Base-by-base conservation (phyloP, 2,113 vertebrate genomes). In the Catharus fuscescens region DNA sequence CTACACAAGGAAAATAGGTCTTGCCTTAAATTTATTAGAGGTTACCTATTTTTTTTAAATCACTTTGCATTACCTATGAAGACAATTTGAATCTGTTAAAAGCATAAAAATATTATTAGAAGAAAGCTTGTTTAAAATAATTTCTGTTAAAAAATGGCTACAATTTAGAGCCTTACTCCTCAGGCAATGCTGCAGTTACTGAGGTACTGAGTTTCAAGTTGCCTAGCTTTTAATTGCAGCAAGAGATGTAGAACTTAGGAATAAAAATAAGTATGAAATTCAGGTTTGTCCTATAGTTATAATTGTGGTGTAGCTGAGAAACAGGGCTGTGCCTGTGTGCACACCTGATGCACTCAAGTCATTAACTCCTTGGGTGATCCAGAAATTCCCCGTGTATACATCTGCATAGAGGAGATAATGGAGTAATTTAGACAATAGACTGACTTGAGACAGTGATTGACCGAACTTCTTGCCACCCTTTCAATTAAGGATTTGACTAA, bases 401-500 rank as follows among this genome's bases (percentile, higher is more conserved):
- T 73, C 60, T 73, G 82, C 25, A 59, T 77, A 48, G 47, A 83
- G 18, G 20, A 95, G 78, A 95, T 93, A 95, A 94, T 77, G 62
- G 82, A 92, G 45, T 38, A 92, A 93, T 96, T 96, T 90, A 94
- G 67, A 93, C 88, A 83, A 80, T 54, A 93, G 74, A 47, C 23
- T 14, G 9, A 69, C 62, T 85, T 88, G 54, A 93, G 79, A 90
- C 47, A 64, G 20, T 77, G 85, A 86, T 61, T 94, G 90, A 93
- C 93, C 26, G 0, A 94, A 86, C 50, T 92, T 59, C 45, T 80
- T 92, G 38, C 66, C 67, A 77, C 59, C 82, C 54, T 92, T 81
- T 85, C 92, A 94, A 92, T 95, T 95, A 95, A 92, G 28, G 16
- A 44, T 94, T 90, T 94, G 62, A 86, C 85, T 95, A 96, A 94